Conservation (phyloP, 2,888 invertebrate genomes). For the Pterostichus niger region DNA sequence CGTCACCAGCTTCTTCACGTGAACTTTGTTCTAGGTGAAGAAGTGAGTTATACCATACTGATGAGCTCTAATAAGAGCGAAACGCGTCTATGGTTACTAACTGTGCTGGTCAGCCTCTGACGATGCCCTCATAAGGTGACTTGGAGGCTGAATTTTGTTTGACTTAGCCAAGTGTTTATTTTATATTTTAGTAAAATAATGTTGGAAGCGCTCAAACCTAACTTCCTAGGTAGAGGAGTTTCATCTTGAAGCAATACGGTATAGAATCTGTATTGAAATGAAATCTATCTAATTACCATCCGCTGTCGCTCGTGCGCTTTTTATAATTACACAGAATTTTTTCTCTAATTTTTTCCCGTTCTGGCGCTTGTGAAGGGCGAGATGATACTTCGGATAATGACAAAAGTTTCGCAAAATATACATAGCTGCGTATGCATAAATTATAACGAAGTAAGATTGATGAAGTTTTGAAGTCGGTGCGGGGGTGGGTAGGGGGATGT, state of each 20-base stretch:
- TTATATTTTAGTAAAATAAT: too few relatives aligned
- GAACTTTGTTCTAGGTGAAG: too few relatives aligned
- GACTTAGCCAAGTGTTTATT: too few relatives aligned
- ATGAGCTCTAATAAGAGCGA: too few relatives aligned
- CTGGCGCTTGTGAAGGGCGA: constrained; percentile 28
- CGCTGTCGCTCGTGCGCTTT: not conserved
- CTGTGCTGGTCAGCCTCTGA: too few relatives aligned
- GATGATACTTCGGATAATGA: constrained; percentile 71
- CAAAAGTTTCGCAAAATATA: constrained; percentile 71
- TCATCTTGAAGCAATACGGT: not conserved
- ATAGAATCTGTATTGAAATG: constrained; percentile 56
- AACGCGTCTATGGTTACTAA: too few relatives aligned
- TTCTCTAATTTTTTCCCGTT: constrained; percentile 53
- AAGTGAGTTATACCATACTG: too few relatives aligned
- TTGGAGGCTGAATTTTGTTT: too few relatives aligned
- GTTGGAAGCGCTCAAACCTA: not conserved
- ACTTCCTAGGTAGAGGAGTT: not conserved
- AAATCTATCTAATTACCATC: constrained; percentile 65
- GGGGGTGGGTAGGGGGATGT: constrained; percentile 6
- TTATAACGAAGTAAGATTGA: constrained; percentile 71
- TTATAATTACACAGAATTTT: constrained; percentile 61
- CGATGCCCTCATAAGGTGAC: too few relatives aligned
- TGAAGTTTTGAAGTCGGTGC: constrained; percentile 68
- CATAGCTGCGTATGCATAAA: constrained; percentile 70
- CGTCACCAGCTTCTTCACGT: too few relatives aligned